Evolutionary conservation across 2,113 vertebrate species (phyloP).

Genomic region (Spermophilus dauricus): DNA sequence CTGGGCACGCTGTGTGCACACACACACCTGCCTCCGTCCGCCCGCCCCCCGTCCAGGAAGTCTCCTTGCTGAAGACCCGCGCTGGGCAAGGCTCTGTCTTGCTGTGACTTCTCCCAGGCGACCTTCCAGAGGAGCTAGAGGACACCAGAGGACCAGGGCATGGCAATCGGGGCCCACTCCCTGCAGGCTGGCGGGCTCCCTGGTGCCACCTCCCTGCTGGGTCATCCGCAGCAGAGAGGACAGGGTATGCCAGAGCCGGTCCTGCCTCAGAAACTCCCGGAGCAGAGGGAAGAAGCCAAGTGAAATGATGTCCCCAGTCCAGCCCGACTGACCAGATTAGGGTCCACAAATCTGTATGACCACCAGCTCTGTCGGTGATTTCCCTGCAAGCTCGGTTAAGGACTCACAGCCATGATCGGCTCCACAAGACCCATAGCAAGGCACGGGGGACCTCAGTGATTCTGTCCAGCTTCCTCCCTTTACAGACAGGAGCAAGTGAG

Average conservation of each 20-base stretch:
- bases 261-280: not conserved
- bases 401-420: not conserved
- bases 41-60: not conserved
- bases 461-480: not conserved
- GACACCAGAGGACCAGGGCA: not conserved
- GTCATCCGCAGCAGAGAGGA: not conserved
- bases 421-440: not conserved
- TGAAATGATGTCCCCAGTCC: not conserved
- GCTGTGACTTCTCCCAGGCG: not conserved
- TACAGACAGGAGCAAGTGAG: not conserved
- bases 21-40: not conserved
- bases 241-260: not conserved
- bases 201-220: not conserved
- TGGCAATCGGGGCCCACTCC: not conserved
- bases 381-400: not conserved
- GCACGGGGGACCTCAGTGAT: not conserved
- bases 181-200: not conserved
- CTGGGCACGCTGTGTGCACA: too few species aligned
- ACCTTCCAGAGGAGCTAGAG: not conserved
- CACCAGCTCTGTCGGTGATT: not conserved
- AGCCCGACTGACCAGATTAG: not conserved
- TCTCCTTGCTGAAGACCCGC: not conserved
- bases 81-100: not conserved
- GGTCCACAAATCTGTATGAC: not conserved
- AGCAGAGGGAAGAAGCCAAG: too few species aligned